These are phyloP conservation scores for Drosophila subquinaria DNA, from an alignment of 2,888 invertebrate genomes.

Conservation along the genomic window DNA sequence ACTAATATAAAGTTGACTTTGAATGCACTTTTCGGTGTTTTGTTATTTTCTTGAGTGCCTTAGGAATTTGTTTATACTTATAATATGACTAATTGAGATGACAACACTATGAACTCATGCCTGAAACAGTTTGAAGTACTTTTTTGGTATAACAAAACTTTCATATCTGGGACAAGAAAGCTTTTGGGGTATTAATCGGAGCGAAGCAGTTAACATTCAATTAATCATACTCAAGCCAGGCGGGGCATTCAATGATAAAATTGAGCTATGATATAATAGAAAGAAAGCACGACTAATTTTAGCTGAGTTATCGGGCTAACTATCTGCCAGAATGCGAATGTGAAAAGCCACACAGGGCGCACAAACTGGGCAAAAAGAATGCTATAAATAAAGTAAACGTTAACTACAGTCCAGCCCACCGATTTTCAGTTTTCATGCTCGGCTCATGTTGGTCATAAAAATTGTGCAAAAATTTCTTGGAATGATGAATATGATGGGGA, in stretches of 20 bases:
- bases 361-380: conserved; percentile 12
- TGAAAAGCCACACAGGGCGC: conserved; percentile 56
- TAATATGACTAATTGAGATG: conserved; percentile 44
- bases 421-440: conserved; percentile 28
- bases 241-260: conserved; percentile 52
- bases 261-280: conserved; percentile 51
- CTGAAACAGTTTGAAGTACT: conserved; percentile 20
- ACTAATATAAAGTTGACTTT: neutral
- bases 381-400: conserved; percentile 53
- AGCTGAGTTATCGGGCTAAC: conserved; percentile 37
- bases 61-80: neutral
- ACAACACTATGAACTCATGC: conserved; percentile 52
- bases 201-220: conserved; percentile 40
- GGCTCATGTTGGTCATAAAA: conserved; percentile 57
- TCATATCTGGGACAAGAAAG: conserved; percentile 31
- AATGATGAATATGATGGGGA: conserved; percentile 52
- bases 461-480: conserved; percentile 59
- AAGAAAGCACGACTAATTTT: conserved; percentile 51
- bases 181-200: conserved; percentile 17
- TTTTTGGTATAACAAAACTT: conserved; percentile 17
- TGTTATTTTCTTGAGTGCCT: neutral
- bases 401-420: conserved; percentile 41
- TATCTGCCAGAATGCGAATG: conserved; percentile 6
- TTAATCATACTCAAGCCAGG: conserved; percentile 63
- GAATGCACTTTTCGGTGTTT: neutral